phyloP scores from a whole-genome alignment of 2,113 vertebrate species.

The Montifringilla adamsi region DNA sequence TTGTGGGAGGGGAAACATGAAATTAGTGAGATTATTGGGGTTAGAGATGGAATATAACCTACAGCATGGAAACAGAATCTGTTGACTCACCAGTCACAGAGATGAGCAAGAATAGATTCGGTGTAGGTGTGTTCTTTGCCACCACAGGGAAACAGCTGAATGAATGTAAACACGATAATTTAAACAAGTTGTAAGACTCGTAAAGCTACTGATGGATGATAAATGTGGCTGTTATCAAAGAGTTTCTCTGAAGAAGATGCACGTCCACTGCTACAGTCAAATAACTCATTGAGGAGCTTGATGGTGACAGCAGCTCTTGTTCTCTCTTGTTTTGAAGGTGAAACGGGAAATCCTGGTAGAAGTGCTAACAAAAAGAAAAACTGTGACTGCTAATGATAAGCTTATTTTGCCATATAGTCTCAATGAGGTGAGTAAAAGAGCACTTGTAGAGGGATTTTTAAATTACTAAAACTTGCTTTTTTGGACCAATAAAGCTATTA shows the following conservation, averaged over 20 bases:
- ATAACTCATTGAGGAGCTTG: background rate
- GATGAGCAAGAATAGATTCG: background rate
- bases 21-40: background rate
- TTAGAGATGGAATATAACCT: background rate
- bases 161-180: background rate
- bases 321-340: slow-evolving; percentile 74
- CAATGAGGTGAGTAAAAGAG: slow-evolving; percentile 81
- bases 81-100: background rate
- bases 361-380: slow-evolving; percentile 96
- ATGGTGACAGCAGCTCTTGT: background rate
- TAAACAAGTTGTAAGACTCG: background rate
- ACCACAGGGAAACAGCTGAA: background rate
- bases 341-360: slow-evolving; percentile 92
- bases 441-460: background rate
- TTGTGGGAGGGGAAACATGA: background rate
- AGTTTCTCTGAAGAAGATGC: background rate
- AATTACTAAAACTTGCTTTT: background rate
- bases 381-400: slow-evolving; percentile 94
- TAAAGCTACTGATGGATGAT: background rate
- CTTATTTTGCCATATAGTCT: slow-evolving; percentile 96
- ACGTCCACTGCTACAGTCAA: background rate
- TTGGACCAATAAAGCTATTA: background rate
- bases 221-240: background rate
- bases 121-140: background rate
- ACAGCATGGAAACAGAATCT: background rate